Base-by-base conservation (phyloP, 2,113 vertebrate genomes). In the Poecilia latipinna region DNA sequence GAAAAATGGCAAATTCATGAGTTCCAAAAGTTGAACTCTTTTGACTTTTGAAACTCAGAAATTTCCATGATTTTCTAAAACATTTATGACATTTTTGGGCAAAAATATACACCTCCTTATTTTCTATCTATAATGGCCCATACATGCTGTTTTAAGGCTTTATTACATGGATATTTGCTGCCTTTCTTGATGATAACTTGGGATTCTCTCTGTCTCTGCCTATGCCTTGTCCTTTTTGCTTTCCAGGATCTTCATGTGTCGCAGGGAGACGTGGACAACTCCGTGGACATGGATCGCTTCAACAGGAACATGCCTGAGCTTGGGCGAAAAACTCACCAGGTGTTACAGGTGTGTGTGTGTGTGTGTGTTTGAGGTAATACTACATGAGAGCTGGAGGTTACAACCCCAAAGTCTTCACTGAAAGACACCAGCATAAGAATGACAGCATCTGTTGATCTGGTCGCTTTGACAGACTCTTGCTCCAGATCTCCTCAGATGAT, bases 251-350 rank as follows among this genome's bases (percentile, higher is more conserved):
- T 91, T 78, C 86, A 93, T 88, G 91, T 74, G 73, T 85, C 90
- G 4, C 92, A 82, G 69, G 88, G 66, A 76, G 88, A 66, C 15
- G 83, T 71, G 57, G 90, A 93, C 78, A 89, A 69, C 82, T 73
- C 87, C 48, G 82, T 72, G 82, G 88, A 90, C 87, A 95, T 95
- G 93, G 93, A 95, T 75, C 89, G 75, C 44, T 80, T 94, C 72
- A 95, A 95, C 91, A 93, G 89, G 60, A 95, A 94, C 85, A 29
- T 86, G 65, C 68, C 90, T 0, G 79, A 88, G 70, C 62, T 51
- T n/a, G 88, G 83, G 73, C 82, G 77, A 7, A 89, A 89, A 42
- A 90, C 82, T 24, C 93, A 90, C 82, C 94, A 94, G 82, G 81
- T 92, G 77, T 77, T 95, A 37, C 89, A 94, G 92, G 94, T 95